phyloP scores from a whole-genome alignment of 2,797 vertebrate genomes.

The Emydoidea blandingii region DNA sequence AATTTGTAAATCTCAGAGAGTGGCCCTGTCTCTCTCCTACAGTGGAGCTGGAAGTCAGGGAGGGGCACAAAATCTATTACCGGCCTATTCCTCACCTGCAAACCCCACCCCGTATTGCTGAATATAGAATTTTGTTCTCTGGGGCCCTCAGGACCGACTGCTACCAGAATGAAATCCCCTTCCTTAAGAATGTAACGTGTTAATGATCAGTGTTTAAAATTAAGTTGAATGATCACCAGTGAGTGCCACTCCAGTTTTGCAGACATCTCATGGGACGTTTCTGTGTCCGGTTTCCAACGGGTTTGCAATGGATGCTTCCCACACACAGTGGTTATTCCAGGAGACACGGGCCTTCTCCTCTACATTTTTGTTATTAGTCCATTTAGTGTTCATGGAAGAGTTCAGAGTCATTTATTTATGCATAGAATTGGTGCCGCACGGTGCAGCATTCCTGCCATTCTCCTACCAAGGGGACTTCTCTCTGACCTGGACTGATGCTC shows the following conservation, averaged over 20 bases:
- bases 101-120: background rate
- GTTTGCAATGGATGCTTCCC: conserved; percentile 53
- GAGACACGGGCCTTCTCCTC: background rate
- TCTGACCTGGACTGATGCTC: background rate
- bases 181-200: too few species aligned
- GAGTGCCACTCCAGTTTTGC: background rate
- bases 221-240: too few species aligned
- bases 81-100: background rate
- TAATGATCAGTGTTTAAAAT: background rate
- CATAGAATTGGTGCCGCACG: background rate
- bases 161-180: too few species aligned
- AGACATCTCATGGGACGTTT: fast-evolving
- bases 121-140: too few species aligned
- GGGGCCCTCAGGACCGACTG: too few species aligned
- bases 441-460: background rate
- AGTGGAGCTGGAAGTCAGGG: background rate
- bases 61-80: background rate
- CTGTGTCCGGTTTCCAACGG: fast-evolving
- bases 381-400: background rate
- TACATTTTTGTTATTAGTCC: background rate
- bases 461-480: background rate
- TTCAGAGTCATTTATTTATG: conserved; percentile 54
- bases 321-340: fast-evolving
- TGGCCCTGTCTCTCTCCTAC: too few species aligned
- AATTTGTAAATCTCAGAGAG: background rate